phyloP scores from a whole-genome alignment of 2,797 vertebrate genomes.

The Crax fasciolata region DNA sequence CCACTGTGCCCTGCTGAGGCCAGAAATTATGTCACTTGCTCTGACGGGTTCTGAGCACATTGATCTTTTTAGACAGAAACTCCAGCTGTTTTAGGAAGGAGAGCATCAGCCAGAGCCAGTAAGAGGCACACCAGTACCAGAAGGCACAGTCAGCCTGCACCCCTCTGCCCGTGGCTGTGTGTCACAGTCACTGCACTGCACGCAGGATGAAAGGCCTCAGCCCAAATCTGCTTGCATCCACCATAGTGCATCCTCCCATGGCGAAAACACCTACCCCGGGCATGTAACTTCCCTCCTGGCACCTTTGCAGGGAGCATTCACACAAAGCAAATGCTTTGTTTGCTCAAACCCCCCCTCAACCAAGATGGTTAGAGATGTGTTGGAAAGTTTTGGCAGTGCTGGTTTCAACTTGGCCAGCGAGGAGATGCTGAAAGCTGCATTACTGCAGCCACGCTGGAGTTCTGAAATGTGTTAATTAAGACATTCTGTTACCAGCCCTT shows the following conservation, averaged over 20 bases:
- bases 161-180: background rate
- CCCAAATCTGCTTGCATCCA: background rate
- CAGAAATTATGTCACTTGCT: background rate
- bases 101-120: background rate
- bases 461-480: conserved; percentile 67
- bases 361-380: conserved; percentile 31
- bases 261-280: fast-evolving
- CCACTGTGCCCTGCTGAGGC: fast-evolving
- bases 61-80: background rate
- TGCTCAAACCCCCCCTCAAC: background rate
- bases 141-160: background rate
- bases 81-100: background rate
- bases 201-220: fast-evolving
- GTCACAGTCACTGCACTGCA: background rate
- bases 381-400: conserved; percentile 29
- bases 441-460: conserved; percentile 23
- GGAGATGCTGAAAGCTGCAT: conserved; percentile 35
- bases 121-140: background rate
- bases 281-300: fast-evolving
- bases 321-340: background rate
- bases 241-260: fast-evolving
- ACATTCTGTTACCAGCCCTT: conserved; percentile 57
- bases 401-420: conserved; percentile 34
- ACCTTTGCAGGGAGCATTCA: background rate
- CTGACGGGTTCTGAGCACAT: fast-evolving